phyloP scores from a whole-genome alignment of 1,140 invertebrate species.

The Neodiprion fabricii region DNA sequence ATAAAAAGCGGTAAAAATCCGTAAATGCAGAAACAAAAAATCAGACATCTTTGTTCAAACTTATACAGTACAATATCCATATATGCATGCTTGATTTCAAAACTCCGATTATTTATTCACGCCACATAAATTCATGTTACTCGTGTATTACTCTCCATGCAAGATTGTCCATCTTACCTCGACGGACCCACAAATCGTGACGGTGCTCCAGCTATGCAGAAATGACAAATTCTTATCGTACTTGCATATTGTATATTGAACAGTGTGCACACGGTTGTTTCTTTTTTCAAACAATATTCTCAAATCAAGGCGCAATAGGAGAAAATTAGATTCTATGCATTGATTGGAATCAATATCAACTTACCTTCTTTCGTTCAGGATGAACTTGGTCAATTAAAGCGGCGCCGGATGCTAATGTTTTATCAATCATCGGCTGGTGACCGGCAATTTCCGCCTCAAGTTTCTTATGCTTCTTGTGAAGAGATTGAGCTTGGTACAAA shows the following conservation, averaged over 20 bases:
- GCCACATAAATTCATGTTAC: too few relatives aligned
- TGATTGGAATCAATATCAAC: conserved; percentile 11
- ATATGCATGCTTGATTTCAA: too few relatives aligned
- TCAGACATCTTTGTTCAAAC: too few relatives aligned
- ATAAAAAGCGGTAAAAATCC: too few relatives aligned
- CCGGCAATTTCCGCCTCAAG: conserved; percentile 85
- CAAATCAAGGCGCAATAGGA: too few relatives aligned
- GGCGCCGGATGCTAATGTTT: conserved; percentile 77
- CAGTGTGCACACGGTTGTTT: not conserved
- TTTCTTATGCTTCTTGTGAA: conserved; percentile 94
- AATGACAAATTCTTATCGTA: conserved; percentile 33
- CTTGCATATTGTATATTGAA: not conserved
- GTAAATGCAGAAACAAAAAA: too few relatives aligned
- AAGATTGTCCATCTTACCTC: conserved; percentile 48
- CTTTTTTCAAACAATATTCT: not conserved
- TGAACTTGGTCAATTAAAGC: conserved; percentile 75
- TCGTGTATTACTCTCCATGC: conserved; percentile 36
- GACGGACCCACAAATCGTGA: conserved; percentile 38
- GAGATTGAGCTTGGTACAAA: conserved; percentile 89
- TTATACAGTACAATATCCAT: too few relatives aligned
- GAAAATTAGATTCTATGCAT: not conserved
- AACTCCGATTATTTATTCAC: too few relatives aligned
- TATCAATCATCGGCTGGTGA: conserved; percentile 82
- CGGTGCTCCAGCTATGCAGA: conserved; percentile 53
- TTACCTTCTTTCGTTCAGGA: conserved; percentile 77